phyloP scores from a whole-genome alignment of 2,113 vertebrate species.

The Hippolais icterina region DNA sequence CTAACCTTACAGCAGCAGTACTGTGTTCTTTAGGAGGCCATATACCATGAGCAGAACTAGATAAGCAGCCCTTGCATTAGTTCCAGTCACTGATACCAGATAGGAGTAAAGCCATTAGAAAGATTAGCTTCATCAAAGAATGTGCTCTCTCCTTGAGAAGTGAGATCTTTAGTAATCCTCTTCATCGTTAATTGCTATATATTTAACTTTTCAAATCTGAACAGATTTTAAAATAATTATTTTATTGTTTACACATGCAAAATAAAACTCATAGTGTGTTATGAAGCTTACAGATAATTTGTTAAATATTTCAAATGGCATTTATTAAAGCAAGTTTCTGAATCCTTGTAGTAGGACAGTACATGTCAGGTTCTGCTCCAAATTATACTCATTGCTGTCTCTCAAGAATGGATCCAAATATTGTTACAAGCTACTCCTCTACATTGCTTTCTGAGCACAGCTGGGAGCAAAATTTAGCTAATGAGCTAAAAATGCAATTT shows the following conservation, averaged over 20 bases:
- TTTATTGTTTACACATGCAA: background rate
- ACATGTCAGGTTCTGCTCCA: background rate
- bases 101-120: background rate
- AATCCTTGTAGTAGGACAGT: background rate
- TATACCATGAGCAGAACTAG: background rate
- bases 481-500: background rate
- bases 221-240: background rate
- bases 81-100: background rate
- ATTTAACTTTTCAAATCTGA: background rate
- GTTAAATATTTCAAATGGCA: background rate
- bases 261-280: rapidly evolving
- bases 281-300: background rate
- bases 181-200: background rate
- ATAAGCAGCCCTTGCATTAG: background rate
- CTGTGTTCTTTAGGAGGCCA: background rate
- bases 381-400: background rate
- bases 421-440: background rate
- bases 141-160: background rate
- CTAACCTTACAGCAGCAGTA: background rate
- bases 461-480: background rate
- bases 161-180: background rate
- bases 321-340: background rate
- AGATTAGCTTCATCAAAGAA: background rate
- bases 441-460: background rate
- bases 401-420: background rate